phyloP scores from a whole-genome alignment of 2,797 vertebrate species.

The Acestrorhynchus altus region DNA sequence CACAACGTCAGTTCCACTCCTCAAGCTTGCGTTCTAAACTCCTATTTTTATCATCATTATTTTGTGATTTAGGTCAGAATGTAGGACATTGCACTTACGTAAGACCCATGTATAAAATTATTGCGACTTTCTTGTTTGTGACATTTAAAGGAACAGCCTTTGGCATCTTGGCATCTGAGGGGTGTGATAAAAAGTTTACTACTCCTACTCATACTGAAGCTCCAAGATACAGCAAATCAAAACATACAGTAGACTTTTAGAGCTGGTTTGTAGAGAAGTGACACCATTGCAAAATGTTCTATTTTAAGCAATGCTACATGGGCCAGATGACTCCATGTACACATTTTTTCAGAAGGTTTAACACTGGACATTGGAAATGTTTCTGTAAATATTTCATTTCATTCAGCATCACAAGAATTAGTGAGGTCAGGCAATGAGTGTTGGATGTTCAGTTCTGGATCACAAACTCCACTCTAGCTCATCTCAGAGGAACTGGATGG shows the following conservation, averaged over 20 bases:
- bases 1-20: conserved; percentile 11
- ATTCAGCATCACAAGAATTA: background rate
- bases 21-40: conserved; percentile 26
- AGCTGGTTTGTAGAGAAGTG: background rate
- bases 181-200: conserved; percentile 1
- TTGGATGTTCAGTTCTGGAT: background rate
- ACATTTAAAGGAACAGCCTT: conserved; percentile 52
- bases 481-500: too few relatives aligned
- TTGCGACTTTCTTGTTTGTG: conserved; percentile 50
- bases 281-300: background rate
- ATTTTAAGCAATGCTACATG: background rate
- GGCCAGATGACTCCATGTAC: too few relatives aligned
- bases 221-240: conserved; percentile 18
- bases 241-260: background rate
- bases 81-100: conserved; percentile 54
- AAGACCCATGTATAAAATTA: conserved; percentile 49
- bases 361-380: background rate
- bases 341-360: background rate
- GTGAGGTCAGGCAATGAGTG: background rate
- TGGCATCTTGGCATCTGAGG: conserved; percentile 33
- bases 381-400: background rate
- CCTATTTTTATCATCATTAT: conserved; percentile 54
- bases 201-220: conserved; percentile 14
- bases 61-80: conserved; percentile 63
- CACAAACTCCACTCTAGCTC: too few relatives aligned